These are phyloP conservation scores for Crotalus viridis DNA, from an alignment of 2,113 vertebrate species.

Conservation along the genomic window DNA sequence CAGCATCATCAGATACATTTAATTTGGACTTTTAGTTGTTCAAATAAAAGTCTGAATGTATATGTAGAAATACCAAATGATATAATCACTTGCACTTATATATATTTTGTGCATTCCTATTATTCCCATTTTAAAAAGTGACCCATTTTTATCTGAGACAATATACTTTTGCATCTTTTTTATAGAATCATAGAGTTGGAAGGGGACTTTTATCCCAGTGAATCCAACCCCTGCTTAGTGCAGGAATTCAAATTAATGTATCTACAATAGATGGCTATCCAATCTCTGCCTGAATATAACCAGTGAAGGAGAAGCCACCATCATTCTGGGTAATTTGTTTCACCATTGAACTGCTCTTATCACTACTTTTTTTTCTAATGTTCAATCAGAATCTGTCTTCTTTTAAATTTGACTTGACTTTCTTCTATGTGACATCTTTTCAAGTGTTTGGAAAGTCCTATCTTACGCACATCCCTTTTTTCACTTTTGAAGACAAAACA, in stretches of 20 bases:
- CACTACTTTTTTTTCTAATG: not conserved
- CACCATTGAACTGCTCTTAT: not conserved
- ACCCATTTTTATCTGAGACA: not conserved
- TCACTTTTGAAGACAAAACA: not conserved
- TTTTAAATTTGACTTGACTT: not conserved
- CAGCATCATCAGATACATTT: not conserved
- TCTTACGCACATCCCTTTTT: not conserved
- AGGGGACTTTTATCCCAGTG: not conserved
- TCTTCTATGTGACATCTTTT: not conserved
- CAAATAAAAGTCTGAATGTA: not conserved
- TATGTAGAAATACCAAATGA: not conserved
- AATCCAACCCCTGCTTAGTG: not conserved
- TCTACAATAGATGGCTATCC: not conserved
- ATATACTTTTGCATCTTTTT: not conserved
- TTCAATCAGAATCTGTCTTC: not conserved
- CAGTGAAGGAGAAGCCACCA: not conserved
- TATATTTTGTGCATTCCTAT: not conserved
- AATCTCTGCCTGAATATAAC: not conserved
- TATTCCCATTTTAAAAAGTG: slow-evolving; percentile 21
- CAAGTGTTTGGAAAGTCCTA: not conserved
- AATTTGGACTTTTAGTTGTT: not conserved
- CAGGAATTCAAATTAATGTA: not conserved
- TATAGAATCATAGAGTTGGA: not conserved
- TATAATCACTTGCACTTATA: not conserved
- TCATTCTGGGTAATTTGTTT: not conserved